Evolutionary conservation across 1,140 invertebrate species (phyloP).

Genomic region (Heliconius congener): DNA sequence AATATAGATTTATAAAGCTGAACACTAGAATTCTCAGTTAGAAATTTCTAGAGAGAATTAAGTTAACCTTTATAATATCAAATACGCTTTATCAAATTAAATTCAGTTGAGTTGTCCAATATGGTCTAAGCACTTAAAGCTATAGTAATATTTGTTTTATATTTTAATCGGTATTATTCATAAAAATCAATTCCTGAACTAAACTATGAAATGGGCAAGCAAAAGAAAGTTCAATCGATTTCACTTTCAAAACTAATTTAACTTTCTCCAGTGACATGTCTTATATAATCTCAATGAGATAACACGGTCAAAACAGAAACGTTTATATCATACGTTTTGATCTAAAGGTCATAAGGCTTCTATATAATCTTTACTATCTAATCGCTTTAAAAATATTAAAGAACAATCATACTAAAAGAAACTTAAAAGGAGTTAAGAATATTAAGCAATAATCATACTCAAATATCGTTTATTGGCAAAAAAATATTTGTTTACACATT

Average conservation of each 20-base stretch:
- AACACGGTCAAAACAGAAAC: slow-evolving; percentile 71
- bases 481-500: not conserved
- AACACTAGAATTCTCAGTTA: not conserved
- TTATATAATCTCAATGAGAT: slow-evolving; percentile 75
- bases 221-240: slow-evolving; percentile 81
- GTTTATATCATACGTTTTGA: slow-evolving; percentile 59
- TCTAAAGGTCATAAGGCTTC: slow-evolving; percentile 69
- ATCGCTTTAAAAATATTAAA: not conserved
- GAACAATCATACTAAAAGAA: not conserved
- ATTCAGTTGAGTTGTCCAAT: not conserved
- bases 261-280: slow-evolving; percentile 80
- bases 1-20: slow-evolving; percentile 15
- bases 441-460: slow-evolving; percentile 7
- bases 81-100: not conserved
- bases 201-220: slow-evolving; percentile 76
- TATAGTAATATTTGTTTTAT: not conserved
- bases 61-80: not conserved
- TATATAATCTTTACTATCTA: slow-evolving; percentile 35
- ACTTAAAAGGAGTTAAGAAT: not conserved
- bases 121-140: not conserved
- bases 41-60: too few species aligned
- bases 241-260: slow-evolving; percentile 82
- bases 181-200: slow-evolving; percentile 53
- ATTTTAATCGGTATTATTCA: slow-evolving; percentile 21
- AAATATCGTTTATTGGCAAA: not conserved